Base-by-base conservation (phyloP, 2,797 vertebrate species). In the Coilia nasus region DNA sequence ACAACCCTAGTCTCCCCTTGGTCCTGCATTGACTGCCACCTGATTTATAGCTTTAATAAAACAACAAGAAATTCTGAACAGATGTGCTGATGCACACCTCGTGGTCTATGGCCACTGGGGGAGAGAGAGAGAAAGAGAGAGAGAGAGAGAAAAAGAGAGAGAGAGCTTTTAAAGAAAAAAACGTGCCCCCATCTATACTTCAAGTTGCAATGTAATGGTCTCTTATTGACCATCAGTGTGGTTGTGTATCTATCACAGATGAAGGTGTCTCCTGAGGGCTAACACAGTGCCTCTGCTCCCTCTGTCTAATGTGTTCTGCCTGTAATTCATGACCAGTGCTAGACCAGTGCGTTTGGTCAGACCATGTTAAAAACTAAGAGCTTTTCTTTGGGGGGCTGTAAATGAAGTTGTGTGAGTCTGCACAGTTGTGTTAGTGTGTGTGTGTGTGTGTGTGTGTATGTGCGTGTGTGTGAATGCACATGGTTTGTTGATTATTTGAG, bases 1-100 rank as follows among this genome's bases (percentile, higher is more conserved):
- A 1, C 12, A 1, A 75, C 4, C 28, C 31, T 71, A 19, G 67
- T 75, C 28, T 75, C 28, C 11, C 67, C 67, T 17, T 6, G 5
- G 28, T 41, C 25, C 28, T 17, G 15, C 28, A 41, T 35, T 75
- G 67, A 4, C 28, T 75, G 14, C 67, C 31, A 35, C 12, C 28
- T 35, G 67, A 75, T 75, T 75, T 75, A 75, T 41, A 17, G 15
- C 25, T 75, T 75, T 75, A 75, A 75, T 75, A 75, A 75, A 75
- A 75, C 14, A 6, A 10, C 67, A 75, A 5, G 31, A 75, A 41
- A 12, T 15, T 71, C 31, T 35, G 67, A 2, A 35, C 28, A 35
- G 15, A 17, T 75, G 15, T 28, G 14, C 25, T 3, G 11, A 35
- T 7, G 12, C 67, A 35, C 28, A 75, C 12, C 3, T 1, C 64